Evolutionary conservation across 1,140 invertebrate genomes (phyloP).

Genomic region (Cydia strobilella): DNA sequence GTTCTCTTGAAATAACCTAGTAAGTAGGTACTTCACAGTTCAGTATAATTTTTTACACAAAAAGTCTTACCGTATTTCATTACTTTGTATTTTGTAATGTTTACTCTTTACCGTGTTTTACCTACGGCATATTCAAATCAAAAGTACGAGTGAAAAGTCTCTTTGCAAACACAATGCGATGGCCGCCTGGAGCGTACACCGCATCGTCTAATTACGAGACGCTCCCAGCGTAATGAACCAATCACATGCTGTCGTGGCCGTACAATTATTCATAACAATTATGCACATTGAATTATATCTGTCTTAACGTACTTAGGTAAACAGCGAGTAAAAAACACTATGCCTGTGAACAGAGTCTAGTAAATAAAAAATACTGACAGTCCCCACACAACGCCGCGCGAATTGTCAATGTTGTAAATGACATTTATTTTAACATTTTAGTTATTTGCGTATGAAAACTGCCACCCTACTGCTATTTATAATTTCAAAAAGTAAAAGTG

Average conservation of each 20-base stretch:
- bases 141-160: neutral
- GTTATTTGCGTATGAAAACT: no score
- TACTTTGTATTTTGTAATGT: neutral
- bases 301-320: neutral
- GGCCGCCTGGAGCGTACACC: constrained; percentile 2
- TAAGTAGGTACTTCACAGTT: no score
- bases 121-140: neutral
- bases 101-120: neutral
- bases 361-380: no score
- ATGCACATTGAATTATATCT: neutral
- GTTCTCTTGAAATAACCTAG: neutral
- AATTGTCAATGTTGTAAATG: no score
- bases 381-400: no score
- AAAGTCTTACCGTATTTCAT: neutral
- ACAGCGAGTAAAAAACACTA: no score
- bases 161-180: neutral
- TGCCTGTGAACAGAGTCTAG: no score
- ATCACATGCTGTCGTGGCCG: neutral
- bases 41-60: neutral
- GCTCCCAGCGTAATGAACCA: constrained; percentile 2
- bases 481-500: no score
- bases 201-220: constrained; percentile 13
- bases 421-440: no score
- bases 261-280: neutral
- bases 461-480: no score